Evolutionary conservation across 2,888 invertebrate genomes (phyloP), one percentile per base, ranked within the genome.

Genomic region (Pheosia gnoma): DNA sequence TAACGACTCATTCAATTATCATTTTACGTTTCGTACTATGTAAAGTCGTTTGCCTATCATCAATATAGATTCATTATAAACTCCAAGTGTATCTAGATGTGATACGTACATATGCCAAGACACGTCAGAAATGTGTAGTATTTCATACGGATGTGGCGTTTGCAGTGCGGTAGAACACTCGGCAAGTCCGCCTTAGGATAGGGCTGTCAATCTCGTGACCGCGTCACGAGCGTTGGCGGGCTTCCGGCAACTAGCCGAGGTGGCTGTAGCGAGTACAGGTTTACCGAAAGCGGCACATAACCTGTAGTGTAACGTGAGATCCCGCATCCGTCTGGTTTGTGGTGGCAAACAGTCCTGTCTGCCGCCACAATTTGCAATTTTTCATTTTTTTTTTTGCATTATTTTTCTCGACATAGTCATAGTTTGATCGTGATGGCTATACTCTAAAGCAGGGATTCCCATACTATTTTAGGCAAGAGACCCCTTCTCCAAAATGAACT

Each of bases 181-280:
- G 71, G 68, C 63, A 73, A 69, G 73, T 72, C 73, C 72, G 76
- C 79, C 79, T 72, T 74, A 67, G 70, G 83, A 77, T 67, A 73
- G 76, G 76, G 79, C 74, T 82, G 85, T 87, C 85, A 85, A 81
- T 86, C 82, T 77, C 62, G 72, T 79, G 78, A 75, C 72, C 72
- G 74, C 74, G 76, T 77, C 77, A 70, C 75, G 69, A 71, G 73
- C 65, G 72, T 77, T 71, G 72, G 67, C 67, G 66, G 65, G 81
- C 82, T 86, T 87, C 88, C 87, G 86, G 82, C 86, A 87, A 78
- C 74, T 79, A 82, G 83, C 75, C 69, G 61, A 56, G 57, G 13
- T 54, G 57, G 61, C 68, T 70, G 66, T 57, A 72, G 61, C 67
- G 72, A 60, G 65, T 76, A 77, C 79, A 67, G 67, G 73, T 81